These are phyloP conservation scores for Halcyon badia DNA, from an alignment of 2,797 vertebrate species.

Conservation along the genomic window DNA sequence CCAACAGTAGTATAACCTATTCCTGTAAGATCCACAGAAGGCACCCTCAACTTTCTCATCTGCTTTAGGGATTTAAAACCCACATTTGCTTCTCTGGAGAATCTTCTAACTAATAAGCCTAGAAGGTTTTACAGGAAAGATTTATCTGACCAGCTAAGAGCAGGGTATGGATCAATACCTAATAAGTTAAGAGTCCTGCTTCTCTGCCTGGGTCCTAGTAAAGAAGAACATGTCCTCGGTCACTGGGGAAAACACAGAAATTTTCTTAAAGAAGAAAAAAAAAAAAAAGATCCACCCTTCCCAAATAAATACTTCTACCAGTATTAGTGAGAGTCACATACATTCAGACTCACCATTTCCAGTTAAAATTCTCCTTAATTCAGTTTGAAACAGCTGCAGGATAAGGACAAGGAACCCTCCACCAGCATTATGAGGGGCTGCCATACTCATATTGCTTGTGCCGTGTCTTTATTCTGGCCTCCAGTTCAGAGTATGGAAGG, in stretches of 20 bases:
- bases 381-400: not conserved
- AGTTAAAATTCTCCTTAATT: not conserved
- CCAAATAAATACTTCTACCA: not conserved
- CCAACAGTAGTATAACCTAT: not conserved
- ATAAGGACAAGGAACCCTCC: not conserved
- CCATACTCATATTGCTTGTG: not conserved
- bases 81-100: not conserved
- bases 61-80: not conserved
- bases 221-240: not conserved
- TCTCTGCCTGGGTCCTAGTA: not conserved
- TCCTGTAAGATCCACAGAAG: not conserved
- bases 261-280: not conserved
- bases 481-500: not conserved
- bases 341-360: not conserved
- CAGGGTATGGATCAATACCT: not conserved
- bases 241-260: not conserved
- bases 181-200: not conserved
- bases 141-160: not conserved
- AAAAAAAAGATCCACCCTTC: not conserved
- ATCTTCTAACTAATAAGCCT: not conserved
- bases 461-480: not conserved
- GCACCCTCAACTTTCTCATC: not conserved
- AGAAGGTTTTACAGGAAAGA: not conserved
- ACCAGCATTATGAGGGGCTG: not conserved
- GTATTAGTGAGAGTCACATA: not conserved